Evolutionary conservation across 2,113 vertebrate species (phyloP), one percentile per base, ranked within the genome.

Genomic region (Ictidomys tridecemlineatus): DNA sequence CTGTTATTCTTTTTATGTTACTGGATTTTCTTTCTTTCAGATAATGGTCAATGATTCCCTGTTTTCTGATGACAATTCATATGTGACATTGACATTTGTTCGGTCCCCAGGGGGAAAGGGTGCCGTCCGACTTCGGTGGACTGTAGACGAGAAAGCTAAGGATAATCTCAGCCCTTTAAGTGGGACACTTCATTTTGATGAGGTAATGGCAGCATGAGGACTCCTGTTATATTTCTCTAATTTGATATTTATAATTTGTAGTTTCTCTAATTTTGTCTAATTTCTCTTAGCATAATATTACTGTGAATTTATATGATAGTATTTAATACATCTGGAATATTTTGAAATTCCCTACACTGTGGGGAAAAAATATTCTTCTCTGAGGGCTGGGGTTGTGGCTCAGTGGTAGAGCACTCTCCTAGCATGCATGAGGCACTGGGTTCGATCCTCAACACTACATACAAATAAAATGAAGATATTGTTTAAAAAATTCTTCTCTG

Each of bases 161-260:
- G 94, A 98, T 30, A 99, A 99, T 93, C 98, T 99, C 48, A 98
- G 97, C 10, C 99, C 99, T 98, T 96, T 99, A 93, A 99, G 99
- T 94, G 99, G 99, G 79, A 99, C 99, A 5, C 98, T 99, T 65
- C 85, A 98, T 39, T 99, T 99, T 98, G 99, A 98, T 86, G 99
- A 99, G 99, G 99, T 99, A 99, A 5, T 86, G 73, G 61, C 45
- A 37, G 80, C 39, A 14, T 63, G 13, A 82, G 42, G 39, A 16
- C 8, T 51, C 13, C 58, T 69, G 18, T 28, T 28, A 28, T n/a
- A 45, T 96, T 91, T 42, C 37, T 82, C 4, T 48, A 70, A 24
- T 3, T 92, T 74, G 61, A 80, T 18, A 67, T 56, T 56, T 56
- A 14, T 56, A 56, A 56, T 56, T 56, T 56, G 20, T 58, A 58